These are phyloP conservation scores for Tribolium castaneum DNA, from an alignment of 1,140 invertebrate genomes.

Conservation along the genomic window DNA sequence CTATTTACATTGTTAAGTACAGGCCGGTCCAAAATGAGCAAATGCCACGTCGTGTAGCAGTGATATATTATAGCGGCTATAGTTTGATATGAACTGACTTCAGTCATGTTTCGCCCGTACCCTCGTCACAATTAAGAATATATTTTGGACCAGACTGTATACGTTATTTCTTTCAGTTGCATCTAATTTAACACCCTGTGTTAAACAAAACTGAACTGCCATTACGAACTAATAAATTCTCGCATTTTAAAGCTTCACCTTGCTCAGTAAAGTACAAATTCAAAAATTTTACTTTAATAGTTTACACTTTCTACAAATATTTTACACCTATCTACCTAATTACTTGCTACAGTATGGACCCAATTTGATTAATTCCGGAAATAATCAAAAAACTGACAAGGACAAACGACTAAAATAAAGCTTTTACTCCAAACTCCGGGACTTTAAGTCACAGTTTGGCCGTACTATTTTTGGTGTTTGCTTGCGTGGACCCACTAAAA, in stretches of 20 bases:
- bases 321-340: slow-evolving; percentile 23
- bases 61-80: background rate
- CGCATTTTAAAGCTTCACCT: slow-evolving; percentile 49
- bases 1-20: slow-evolving; percentile 11
- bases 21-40: slow-evolving; percentile 26
- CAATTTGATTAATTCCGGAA: slow-evolving; percentile 49
- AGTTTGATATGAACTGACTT: slow-evolving; percentile 8
- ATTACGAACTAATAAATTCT: slow-evolving; percentile 1
- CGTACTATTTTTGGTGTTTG: slow-evolving; percentile 30
- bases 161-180: background rate
- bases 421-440: slow-evolving; percentile 2
- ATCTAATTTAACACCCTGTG: slow-evolving; percentile 27
- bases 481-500: slow-evolving; percentile 28
- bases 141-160: slow-evolving; percentile 32
- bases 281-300: slow-evolving; percentile 22
- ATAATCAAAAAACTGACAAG: background rate
- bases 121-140: background rate
- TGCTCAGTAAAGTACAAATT: slow-evolving; percentile 39
- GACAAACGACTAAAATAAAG: background rate
- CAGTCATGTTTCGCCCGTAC: background rate
- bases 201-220: slow-evolving; percentile 4
- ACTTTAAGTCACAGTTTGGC: slow-evolving; percentile 23
- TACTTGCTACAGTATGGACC: slow-evolving; percentile 50
- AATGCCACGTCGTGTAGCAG: background rate
- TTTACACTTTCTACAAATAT: slow-evolving; percentile 32